A percentile compares a stretch with the other conserved stretches of the same genome.
phyloP scores from a whole-genome alignment of 2,888 invertebrate genomes.

The Onchidella celtica region DNA sequence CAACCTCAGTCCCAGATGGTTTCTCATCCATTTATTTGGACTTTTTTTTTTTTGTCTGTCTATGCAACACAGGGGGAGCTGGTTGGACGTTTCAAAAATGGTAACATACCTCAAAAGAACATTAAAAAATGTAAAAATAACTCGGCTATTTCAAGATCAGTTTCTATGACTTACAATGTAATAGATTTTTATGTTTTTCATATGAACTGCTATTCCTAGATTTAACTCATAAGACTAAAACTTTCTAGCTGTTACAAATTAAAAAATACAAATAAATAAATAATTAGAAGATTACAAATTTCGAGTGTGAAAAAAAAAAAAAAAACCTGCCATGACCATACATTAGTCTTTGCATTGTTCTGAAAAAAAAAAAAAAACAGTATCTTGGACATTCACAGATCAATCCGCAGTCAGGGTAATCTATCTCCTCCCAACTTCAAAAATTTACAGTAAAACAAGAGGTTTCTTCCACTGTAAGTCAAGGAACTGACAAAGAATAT shows the following conservation, averaged over 20 bases:
- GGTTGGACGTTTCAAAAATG: conserved; percentile 47
- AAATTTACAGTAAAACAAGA: too few relatives aligned
- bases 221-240: too few relatives aligned
- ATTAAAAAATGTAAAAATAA: background rate
- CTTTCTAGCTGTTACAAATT: too few relatives aligned
- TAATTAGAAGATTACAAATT: background rate
- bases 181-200: background rate
- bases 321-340: conserved; percentile 42
- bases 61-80: conserved; percentile 39
- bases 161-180: too few relatives aligned
- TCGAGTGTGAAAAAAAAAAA: background rate
- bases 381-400: background rate
- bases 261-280: background rate
- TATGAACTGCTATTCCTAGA: too few relatives aligned
- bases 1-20: too few relatives aligned
- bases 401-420: conserved; percentile 2
- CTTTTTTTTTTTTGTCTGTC: conserved; percentile 22
- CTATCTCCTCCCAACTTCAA: too few relatives aligned
- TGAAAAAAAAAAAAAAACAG: background rate
- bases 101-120: background rate
- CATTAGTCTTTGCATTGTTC: conserved; percentile 24
- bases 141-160: background rate
- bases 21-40: too few relatives aligned
- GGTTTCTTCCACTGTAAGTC: too few relatives aligned
- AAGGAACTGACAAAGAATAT: too few relatives aligned